A percentile compares a stretch with the other conserved stretches of the same genome.
Evolutionary conservation across 2,888 invertebrate genomes (phyloP).

Genomic region (Coremacera marginata): DNA sequence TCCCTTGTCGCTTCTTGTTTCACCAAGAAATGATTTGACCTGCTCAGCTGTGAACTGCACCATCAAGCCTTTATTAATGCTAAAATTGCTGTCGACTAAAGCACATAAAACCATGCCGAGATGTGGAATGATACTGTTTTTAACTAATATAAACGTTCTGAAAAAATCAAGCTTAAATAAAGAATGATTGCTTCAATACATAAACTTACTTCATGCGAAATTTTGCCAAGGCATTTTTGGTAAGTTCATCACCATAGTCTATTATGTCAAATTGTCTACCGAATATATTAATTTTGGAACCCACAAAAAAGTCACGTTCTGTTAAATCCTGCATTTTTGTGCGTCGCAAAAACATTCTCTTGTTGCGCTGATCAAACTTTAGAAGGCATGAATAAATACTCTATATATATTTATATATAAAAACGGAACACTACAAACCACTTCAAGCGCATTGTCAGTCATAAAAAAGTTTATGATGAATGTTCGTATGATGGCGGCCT

Average conservation of each 20-base stretch:
- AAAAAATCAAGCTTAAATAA: background rate
- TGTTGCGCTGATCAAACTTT: constrained; percentile 75
- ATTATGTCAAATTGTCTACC: constrained; percentile 80
- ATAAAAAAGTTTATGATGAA: constrained; percentile 84
- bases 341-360: constrained; percentile 75
- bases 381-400: background rate
- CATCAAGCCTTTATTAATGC: constrained; percentile 80
- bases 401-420: background rate
- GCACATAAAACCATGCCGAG: constrained; percentile 81
- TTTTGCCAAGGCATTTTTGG: constrained; percentile 72
- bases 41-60: constrained; percentile 76
- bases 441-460: constrained; percentile 83
- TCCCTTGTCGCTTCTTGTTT: constrained; percentile 68
- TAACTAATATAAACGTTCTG: constrained; percentile 84
- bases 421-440: constrained; percentile 71
- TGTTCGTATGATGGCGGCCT: constrained; percentile 79
- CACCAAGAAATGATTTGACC: constrained; percentile 75
- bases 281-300: constrained; percentile 79
- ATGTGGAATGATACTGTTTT: constrained; percentile 78
- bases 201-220: constrained; percentile 75
- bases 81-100: constrained; percentile 75
- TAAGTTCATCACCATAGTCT: constrained; percentile 79
- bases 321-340: constrained; percentile 77
- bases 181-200: background rate
- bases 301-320: constrained; percentile 79